Conservation (phyloP, 2,797 vertebrate species). For the Pelobates cultripes region DNA sequence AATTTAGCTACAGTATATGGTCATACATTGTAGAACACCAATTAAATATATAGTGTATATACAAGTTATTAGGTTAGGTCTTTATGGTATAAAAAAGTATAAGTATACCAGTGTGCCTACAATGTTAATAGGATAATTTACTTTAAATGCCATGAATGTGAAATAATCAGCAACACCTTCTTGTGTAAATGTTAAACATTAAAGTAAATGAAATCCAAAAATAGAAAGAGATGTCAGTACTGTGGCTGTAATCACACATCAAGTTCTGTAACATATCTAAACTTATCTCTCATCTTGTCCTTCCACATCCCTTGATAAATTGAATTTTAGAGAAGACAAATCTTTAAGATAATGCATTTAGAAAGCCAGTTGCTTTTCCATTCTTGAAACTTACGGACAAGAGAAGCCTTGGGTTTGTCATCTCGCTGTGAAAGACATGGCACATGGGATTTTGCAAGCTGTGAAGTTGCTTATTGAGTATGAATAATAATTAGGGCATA, state of each 20-base stretch:
- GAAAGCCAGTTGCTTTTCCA: slow-evolving; percentile 10
- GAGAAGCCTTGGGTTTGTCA: slow-evolving; percentile 13
- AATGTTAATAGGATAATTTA: too few species aligned
- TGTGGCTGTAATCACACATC: not conserved
- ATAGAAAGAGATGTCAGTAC: not conserved
- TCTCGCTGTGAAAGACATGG: slow-evolving; percentile 8
- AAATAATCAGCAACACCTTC: too few species aligned
- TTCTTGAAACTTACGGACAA: not conserved
- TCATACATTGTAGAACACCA: too few species aligned
- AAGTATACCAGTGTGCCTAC: too few species aligned
- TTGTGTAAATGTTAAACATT: too few species aligned
- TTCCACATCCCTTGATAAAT: slow-evolving; percentile 1
- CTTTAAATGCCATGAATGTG: too few species aligned
- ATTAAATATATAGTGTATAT: too few species aligned
- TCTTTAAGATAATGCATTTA: not conserved
- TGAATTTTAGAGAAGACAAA: not conserved
- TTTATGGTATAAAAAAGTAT: too few species aligned
- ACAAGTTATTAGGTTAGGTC: too few species aligned
- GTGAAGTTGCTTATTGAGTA: slow-evolving; percentile 35
- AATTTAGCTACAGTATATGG: too few species aligned
- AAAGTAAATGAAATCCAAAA: not conserved
- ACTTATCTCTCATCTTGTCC: not conserved
- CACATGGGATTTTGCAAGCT: slow-evolving; percentile 18
- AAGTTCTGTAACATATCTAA: not conserved
- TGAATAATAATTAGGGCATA: slow-evolving; percentile 34